phyloP scores from a whole-genome alignment of 2,888 invertebrate species.

The Thelaira solivaga region DNA sequence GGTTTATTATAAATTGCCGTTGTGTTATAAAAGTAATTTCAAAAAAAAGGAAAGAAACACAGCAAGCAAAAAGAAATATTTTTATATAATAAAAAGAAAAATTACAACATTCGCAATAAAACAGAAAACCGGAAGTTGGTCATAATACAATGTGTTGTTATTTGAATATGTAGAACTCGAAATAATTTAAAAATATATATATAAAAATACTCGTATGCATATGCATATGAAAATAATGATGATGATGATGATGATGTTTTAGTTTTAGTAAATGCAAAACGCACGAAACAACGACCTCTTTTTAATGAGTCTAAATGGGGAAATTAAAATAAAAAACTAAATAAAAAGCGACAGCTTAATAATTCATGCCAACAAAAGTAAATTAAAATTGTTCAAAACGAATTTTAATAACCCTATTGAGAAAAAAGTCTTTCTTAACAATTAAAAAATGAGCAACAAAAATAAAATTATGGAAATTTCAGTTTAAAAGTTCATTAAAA shows the following conservation, averaged over 20 bases:
- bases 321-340: slow-evolving; percentile 2
- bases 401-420: background rate
- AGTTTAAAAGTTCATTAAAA: too few relatives aligned
- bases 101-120: slow-evolving; percentile 23
- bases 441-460: too few relatives aligned
- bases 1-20: slow-evolving; percentile 61
- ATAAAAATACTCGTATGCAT: background rate
- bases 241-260: too few relatives aligned
- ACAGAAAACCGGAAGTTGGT: slow-evolving; percentile 58
- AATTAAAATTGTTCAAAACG: background rate
- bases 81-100: background rate
- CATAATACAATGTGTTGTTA: slow-evolving; percentile 59
- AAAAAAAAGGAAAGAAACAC: background rate
- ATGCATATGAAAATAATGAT: slow-evolving; percentile 35
- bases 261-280: slow-evolving; percentile 27
- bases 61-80: too few relatives aligned
- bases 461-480: too few relatives aligned
- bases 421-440: too few relatives aligned
- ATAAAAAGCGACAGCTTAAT: slow-evolving; percentile 21
- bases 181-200: too few relatives aligned
- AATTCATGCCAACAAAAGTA: slow-evolving; percentile 27
- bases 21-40: slow-evolving; percentile 44
- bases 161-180: slow-evolving; percentile 53
- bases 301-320: background rate
- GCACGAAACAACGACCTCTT: slow-evolving; percentile 19